A percentile compares a stretch with the other conserved stretches of the same genome.
Conservation (phyloP, 2,888 invertebrate genomes). For the Melanophora roralis region DNA sequence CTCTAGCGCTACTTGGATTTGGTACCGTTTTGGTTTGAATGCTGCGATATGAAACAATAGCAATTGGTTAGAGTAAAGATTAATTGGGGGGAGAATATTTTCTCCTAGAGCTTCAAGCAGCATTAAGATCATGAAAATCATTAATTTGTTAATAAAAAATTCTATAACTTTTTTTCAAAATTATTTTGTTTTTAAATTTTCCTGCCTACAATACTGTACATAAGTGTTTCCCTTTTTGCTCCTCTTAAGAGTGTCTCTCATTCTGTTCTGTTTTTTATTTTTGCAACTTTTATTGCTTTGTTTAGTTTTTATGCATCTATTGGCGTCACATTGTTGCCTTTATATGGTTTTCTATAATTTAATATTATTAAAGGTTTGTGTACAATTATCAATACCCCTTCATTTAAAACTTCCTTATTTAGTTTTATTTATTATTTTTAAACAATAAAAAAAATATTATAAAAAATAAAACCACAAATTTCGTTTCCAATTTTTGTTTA, state of each 20-base stretch:
- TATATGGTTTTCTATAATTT: slow-evolving; percentile 61
- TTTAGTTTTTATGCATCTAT: slow-evolving; percentile 18
- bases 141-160: too few species aligned
- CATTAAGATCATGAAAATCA: too few species aligned
- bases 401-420: slow-evolving; percentile 49
- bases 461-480: not conserved
- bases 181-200: too few species aligned
- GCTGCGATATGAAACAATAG: too few species aligned
- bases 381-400: slow-evolving; percentile 57
- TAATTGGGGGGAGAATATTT: too few species aligned
- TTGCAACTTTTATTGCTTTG: not conserved
- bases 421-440: slow-evolving; percentile 42
- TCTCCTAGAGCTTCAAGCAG: too few species aligned
- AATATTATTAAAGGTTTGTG: slow-evolving; percentile 55
- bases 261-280: not conserved
- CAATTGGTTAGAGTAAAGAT: too few species aligned
- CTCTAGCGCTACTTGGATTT: too few species aligned
- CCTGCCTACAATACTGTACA: too few species aligned
- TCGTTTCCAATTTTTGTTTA: not conserved
- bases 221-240: too few species aligned
- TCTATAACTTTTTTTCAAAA: too few species aligned
- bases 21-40: too few species aligned
- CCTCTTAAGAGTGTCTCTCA: not conserved
- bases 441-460: slow-evolving; percentile 11
- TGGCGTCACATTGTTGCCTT: slow-evolving; percentile 57